These are phyloP conservation scores for Chroicocephalus ridibundus DNA, from an alignment of 2,113 vertebrate genomes.

Conservation along the genomic window DNA sequence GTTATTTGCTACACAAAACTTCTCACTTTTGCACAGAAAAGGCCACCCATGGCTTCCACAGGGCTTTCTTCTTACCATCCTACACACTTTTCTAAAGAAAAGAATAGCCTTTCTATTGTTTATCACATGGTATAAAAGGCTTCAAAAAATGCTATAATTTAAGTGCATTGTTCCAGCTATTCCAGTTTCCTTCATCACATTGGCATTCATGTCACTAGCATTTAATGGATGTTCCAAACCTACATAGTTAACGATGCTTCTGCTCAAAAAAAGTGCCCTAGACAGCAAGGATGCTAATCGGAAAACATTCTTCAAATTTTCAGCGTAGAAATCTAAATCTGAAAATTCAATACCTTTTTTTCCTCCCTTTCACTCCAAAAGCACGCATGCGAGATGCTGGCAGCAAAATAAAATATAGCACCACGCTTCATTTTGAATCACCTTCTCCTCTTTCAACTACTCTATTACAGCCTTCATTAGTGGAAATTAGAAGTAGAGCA, in stretches of 20 bases:
- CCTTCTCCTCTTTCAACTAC: neutral
- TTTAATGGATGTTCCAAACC: neutral
- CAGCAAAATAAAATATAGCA: neutral
- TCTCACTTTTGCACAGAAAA: neutral
- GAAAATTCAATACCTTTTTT: neutral
- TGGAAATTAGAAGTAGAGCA: slow-evolving; percentile 27
- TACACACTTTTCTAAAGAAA: neutral
- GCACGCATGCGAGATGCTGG: neutral
- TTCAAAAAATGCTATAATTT: neutral
- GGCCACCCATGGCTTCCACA: neutral
- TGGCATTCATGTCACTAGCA: neutral
- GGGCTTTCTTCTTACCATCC: neutral
- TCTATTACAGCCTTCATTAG: slow-evolving; percentile 2
- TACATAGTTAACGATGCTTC: neutral
- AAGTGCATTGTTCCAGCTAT: neutral
- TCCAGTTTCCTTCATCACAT: neutral
- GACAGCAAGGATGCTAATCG: neutral
- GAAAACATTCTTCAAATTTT: neutral
- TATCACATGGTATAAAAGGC: neutral
- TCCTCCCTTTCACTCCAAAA: neutral
- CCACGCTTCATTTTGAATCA: neutral
- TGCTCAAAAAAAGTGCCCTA: neutral
- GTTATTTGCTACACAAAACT: neutral
- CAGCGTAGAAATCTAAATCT: neutral
- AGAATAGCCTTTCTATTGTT: neutral